Conservation (phyloP, 2,888 invertebrate species). For the Hyppa rectilinea region DNA sequence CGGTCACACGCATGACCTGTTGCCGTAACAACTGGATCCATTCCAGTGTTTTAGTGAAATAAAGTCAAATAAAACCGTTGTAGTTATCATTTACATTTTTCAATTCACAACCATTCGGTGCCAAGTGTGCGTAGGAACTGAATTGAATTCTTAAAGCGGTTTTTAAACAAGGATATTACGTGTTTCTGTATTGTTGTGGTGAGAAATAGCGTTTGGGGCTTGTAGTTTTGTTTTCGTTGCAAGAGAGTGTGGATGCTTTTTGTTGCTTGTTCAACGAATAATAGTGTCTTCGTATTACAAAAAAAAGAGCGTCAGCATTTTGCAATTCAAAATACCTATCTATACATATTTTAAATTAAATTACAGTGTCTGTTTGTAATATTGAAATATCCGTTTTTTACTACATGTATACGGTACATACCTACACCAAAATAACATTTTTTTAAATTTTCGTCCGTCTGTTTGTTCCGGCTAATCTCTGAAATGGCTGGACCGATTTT, state of each 20-base stretch:
- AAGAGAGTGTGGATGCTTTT: neutral
- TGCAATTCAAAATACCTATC: neutral
- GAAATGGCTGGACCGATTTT: too few relatives aligned
- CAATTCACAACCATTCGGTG: constrained; percentile 83
- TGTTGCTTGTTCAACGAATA: neutral
- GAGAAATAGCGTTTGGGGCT: constrained; percentile 5
- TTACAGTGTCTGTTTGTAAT: too few relatives aligned
- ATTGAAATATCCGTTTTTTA: too few relatives aligned
- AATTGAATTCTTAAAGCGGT: constrained; percentile 58
- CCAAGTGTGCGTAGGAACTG: constrained; percentile 79
- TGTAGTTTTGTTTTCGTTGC: constrained; percentile 2
- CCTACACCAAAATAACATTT: too few relatives aligned
- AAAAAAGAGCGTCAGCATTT: neutral
- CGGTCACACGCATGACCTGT: constrained; percentile 82
- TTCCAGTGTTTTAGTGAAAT: constrained; percentile 86
- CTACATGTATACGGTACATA: too few relatives aligned
- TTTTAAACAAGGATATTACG: constrained; percentile 53
- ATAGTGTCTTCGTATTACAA: neutral
- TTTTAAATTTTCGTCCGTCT: too few relatives aligned
- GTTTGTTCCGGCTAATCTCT: too few relatives aligned
- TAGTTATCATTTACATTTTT: constrained; percentile 90
- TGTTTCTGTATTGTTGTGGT: constrained; percentile 27
- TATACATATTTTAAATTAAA: too few relatives aligned
- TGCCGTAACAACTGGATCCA: constrained; percentile 82
- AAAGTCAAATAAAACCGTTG: constrained; percentile 85